Conservation (phyloP, 1,140 invertebrate species). For the Megathymus violae region DNA sequence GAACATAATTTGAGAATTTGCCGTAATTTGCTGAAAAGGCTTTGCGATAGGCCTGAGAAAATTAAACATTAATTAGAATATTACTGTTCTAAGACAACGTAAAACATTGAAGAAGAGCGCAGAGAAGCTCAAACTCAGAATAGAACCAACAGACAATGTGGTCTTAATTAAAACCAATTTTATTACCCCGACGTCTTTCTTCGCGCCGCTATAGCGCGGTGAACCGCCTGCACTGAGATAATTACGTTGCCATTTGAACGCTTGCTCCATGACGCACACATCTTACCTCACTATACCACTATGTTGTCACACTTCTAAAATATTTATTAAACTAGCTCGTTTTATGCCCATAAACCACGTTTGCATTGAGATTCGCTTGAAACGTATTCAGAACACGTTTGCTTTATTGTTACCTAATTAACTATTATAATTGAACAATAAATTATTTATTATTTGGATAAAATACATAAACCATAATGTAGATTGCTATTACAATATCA, state of each 20-base stretch:
- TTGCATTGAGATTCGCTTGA: conserved; percentile 17
- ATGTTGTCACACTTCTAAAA: conserved; percentile 28
- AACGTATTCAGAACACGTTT: conserved; percentile 6
- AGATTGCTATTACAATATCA: too few relatives aligned
- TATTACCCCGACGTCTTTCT: conserved; percentile 11
- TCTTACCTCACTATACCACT: background rate
- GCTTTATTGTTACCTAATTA: conserved; percentile 9
- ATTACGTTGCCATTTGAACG: conserved; percentile 6
- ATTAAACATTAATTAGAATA: conserved; percentile 21
- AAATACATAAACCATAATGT: too few relatives aligned
- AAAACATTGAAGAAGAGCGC: conserved; percentile 13
- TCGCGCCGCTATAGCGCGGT: conserved; percentile 2
- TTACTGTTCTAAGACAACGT: conserved; percentile 9
- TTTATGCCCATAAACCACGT: conserved; percentile 15
- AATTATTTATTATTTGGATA: too few relatives aligned
- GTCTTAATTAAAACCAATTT: conserved; percentile 34
- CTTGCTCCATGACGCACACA: conserved; percentile 8
- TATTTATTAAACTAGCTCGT: conserved; percentile 22
- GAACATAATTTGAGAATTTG: conserved; percentile 2
- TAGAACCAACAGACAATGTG: conserved; percentile 6
- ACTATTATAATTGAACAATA: background rate
- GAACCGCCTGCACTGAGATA: conserved; percentile 20
- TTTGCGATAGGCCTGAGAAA: conserved; percentile 11
- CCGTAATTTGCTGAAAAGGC: conserved; percentile 1
- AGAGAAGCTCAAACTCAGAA: conserved; percentile 1